Conservation (phyloP, 2,113 vertebrate genomes). For the Leiothrix lutea region DNA sequence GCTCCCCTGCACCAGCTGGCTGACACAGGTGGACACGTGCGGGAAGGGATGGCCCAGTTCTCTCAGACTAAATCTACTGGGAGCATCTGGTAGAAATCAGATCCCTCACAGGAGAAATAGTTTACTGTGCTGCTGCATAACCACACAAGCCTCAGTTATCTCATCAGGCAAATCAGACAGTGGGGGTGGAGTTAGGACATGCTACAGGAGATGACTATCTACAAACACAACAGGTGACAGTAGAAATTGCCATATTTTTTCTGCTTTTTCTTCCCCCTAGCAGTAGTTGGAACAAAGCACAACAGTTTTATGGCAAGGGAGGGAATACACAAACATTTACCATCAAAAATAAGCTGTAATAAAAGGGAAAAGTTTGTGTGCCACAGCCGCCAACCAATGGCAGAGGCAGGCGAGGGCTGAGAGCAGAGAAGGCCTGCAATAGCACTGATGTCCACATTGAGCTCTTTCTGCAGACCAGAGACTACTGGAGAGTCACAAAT, state of each 20-base stretch:
- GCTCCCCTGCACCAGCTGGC: not conserved
- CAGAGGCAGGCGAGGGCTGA: rapidly evolving
- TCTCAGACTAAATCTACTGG: not conserved
- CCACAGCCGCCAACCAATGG: rapidly evolving
- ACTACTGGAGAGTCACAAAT: not conserved
- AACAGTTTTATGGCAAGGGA: not conserved
- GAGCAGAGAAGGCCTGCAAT: not conserved
- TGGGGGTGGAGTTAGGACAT: not conserved
- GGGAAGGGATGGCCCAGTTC: not conserved
- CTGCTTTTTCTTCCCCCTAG: not conserved
- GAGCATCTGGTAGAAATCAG: not conserved
- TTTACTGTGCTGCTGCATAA: not conserved
- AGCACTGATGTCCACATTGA: rapidly evolving
- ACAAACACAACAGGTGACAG: not conserved
- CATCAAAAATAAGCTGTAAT: rapidly evolving
- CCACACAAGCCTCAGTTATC: not conserved
- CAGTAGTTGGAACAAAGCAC: not conserved
- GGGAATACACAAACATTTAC: not conserved
- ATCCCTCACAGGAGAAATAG: not conserved
- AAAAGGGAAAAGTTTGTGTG: not conserved
- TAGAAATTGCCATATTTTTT: not conserved
- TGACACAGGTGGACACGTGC: rapidly evolving
- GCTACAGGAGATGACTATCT: not conserved
- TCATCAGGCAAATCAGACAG: not conserved
- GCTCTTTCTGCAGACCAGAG: not conserved